Evolutionary conservation across 2,797 vertebrate genomes (phyloP).

Genomic region (Schizothorax lantsangensis): DNA sequence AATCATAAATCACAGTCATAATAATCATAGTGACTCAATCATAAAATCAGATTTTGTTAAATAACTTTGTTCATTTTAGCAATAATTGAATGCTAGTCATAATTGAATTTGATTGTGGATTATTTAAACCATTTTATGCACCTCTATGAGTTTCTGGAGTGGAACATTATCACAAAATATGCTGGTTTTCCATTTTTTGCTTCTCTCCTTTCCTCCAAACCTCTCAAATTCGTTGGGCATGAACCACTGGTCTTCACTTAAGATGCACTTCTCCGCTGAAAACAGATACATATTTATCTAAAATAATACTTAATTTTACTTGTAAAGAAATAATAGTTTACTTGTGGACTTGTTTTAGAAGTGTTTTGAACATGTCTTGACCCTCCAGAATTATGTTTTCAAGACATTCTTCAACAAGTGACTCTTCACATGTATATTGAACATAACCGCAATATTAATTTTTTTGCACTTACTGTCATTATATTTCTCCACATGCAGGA

Average conservation of each 20-base stretch:
- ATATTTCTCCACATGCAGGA: constrained; percentile 9
- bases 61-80: not conserved
- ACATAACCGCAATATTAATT: not conserved
- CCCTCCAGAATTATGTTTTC: not conserved
- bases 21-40: not conserved
- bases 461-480: not conserved
- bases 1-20: too few species aligned
- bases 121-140: not conserved
- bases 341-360: not conserved
- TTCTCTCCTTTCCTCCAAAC: not conserved
- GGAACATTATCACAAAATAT: not conserved
- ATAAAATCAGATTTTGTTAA: not conserved
- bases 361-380: not conserved
- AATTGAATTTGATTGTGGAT: not conserved
- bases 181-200: not conserved
- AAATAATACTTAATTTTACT: not conserved
- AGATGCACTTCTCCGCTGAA: not conserved
- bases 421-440: not conserved
- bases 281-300: not conserved
- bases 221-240: not conserved
- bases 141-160: constrained; percentile 10
- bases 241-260: constrained; percentile 2
- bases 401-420: not conserved
- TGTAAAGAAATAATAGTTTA: too few species aligned
- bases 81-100: not conserved